A percentile compares a stretch with the other conserved stretches of the same genome.
Evolutionary conservation across 2,888 invertebrate genomes (phyloP).

Genomic region (Trissolcus brochymenae): DNA sequence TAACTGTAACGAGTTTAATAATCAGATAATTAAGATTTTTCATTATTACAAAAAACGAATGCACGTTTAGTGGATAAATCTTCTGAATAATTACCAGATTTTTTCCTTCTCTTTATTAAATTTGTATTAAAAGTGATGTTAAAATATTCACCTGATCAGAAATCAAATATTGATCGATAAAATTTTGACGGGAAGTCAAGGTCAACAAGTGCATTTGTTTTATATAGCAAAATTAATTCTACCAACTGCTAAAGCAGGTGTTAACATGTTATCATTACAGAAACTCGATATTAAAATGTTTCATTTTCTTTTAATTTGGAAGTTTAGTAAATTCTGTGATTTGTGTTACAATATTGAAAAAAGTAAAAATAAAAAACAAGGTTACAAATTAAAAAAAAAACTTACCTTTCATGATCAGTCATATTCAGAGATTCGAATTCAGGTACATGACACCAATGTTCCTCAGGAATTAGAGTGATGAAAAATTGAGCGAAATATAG

Average conservation of each 20-base stretch:
- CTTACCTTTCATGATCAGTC: slow-evolving; percentile 71
- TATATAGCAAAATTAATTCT: not conserved
- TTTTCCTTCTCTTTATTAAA: too few species aligned
- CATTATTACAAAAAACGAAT: too few species aligned
- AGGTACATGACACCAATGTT: slow-evolving; percentile 73
- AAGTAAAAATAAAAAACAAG: too few species aligned
- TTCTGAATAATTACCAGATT: too few species aligned
- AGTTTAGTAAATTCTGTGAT: too few species aligned
- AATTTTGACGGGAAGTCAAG: not conserved
- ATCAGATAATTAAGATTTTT: too few species aligned
- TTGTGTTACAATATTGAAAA: too few species aligned
- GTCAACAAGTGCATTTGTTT: not conserved
- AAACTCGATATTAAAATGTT: not conserved
- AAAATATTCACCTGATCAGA: too few species aligned
- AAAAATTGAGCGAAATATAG: slow-evolving; percentile 75
- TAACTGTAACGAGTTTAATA: too few species aligned
- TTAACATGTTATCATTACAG: not conserved
- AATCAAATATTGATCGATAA: not conserved
- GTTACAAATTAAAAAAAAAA: not conserved
- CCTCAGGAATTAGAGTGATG: slow-evolving; percentile 71
- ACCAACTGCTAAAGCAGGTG: not conserved
- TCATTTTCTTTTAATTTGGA: too few species aligned
- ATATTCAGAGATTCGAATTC: slow-evolving; percentile 68
- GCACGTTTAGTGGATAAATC: too few species aligned
- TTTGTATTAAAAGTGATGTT: too few species aligned